These are phyloP conservation scores for Argyresthia goedartella DNA, from an alignment of 2,888 invertebrate genomes.

Conservation along the genomic window DNA sequence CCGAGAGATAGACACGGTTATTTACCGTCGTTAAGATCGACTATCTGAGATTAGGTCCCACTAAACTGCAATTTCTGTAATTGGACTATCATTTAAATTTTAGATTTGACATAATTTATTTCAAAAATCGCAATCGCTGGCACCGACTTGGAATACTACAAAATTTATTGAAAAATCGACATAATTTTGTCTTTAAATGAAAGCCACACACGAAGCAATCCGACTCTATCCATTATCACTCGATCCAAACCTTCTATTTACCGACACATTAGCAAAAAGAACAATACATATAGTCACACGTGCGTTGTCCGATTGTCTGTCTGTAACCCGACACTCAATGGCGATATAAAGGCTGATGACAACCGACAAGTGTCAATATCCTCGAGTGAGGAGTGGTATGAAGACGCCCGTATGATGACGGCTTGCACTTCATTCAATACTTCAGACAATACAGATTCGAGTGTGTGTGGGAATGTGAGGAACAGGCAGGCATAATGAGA, in stretches of 20 bases:
- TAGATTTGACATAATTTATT: too few species aligned
- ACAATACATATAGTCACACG: constrained; percentile 26
- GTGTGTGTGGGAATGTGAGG: constrained; percentile 3
- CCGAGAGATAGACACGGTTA: too few species aligned
- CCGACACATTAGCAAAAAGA: constrained; percentile 5
- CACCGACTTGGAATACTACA: too few species aligned
- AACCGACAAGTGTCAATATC: constrained; percentile 61
- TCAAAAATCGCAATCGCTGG: too few species aligned
- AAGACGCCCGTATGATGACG: constrained; percentile 61
- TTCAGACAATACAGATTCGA: not conserved
- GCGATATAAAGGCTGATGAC: constrained; percentile 49
- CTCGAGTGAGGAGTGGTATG: constrained; percentile 32
- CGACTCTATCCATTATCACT: constrained; percentile 70
- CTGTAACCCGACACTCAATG: constrained; percentile 52
- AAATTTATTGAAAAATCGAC: too few species aligned
- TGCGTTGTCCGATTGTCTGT: constrained; percentile 27
- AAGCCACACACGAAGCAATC: constrained; percentile 33
- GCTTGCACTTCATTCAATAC: constrained; percentile 44
- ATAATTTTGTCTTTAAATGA: not conserved
- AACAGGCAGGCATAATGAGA: too few species aligned
- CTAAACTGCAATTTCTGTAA: too few species aligned
- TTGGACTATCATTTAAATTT: too few species aligned
- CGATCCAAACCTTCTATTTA: constrained; percentile 35
- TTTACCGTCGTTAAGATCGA: too few species aligned
- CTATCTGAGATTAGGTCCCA: too few species aligned